A percentile compares a stretch with the other conserved stretches of the same genome.
Evolutionary conservation across 1,140 invertebrate species (phyloP).

Genomic region (Chironomus tepperi): DNA sequence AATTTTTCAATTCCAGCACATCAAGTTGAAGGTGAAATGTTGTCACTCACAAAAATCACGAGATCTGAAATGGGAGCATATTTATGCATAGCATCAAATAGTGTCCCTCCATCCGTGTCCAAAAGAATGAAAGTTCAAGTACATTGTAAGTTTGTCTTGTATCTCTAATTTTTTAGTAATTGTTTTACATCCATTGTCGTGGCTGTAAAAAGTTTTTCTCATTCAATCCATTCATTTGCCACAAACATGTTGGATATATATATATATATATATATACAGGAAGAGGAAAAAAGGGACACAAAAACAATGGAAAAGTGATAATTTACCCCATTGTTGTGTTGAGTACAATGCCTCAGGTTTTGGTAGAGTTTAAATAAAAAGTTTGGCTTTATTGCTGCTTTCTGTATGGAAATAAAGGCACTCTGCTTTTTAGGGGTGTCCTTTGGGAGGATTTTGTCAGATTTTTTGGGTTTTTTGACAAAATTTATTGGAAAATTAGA

Average conservation of each 20-base stretch:
- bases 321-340: background rate
- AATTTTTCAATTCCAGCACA: slow-evolving; percentile 41
- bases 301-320: slow-evolving; percentile 24
- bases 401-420: background rate
- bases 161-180: background rate
- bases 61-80: slow-evolving; percentile 80
- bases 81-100: slow-evolving; percentile 65
- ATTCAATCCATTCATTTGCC: no score
- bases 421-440: background rate
- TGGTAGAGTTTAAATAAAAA: background rate
- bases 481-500: no score
- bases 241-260: no score
- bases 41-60: slow-evolving; percentile 68
- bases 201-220: no score
- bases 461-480: background rate
- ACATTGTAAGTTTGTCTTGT: slow-evolving; percentile 86
- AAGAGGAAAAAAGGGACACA: background rate
- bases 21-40: slow-evolving; percentile 62
- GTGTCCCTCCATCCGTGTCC: slow-evolving; percentile 31
- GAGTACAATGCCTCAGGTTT: background rate
- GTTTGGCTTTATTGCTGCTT: background rate
- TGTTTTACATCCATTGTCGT: background rate
- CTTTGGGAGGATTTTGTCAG: background rate
- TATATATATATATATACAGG: no score
- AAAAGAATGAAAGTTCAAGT: slow-evolving; percentile 73